These are phyloP conservation scores for Butastur rufipennis DNA, from an alignment of 2,113 vertebrate genomes.

Conservation along the genomic window DNA sequence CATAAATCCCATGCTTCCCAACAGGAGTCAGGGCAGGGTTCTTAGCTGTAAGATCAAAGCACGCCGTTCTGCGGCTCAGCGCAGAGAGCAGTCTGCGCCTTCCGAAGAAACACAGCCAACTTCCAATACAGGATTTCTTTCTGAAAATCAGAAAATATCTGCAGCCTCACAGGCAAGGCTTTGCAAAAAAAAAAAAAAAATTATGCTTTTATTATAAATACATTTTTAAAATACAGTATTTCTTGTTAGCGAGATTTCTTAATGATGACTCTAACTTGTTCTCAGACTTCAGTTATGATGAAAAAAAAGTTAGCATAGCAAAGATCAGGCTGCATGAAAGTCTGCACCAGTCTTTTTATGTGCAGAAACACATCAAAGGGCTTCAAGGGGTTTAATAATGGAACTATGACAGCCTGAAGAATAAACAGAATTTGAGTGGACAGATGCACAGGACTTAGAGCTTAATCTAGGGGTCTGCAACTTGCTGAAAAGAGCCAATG, in stretches of 20 bases:
- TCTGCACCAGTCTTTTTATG: background rate
- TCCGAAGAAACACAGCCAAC: background rate
- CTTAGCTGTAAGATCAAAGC: background rate
- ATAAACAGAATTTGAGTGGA: slow-evolving; percentile 54
- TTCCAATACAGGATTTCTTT: background rate
- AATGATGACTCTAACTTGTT: background rate
- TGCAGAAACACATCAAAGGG: slow-evolving; percentile 21
- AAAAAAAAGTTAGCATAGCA: slow-evolving; percentile 5
- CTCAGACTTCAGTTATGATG: background rate
- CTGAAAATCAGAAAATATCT: background rate
- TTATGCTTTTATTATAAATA: background rate
- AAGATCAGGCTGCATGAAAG: slow-evolving; percentile 39
- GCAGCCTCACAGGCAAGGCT: background rate
- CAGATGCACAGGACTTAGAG: slow-evolving; percentile 57
- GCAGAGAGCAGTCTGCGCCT: background rate
- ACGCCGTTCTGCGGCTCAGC: fast-evolving
- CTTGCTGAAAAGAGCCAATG: slow-evolving; percentile 63
- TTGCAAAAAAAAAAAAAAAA: background rate
- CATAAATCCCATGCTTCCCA: background rate
- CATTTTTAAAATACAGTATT: background rate
- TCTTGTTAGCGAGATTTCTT: background rate
- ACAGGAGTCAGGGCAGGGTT: background rate
- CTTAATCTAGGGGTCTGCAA: slow-evolving; percentile 47
- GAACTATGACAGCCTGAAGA: slow-evolving; percentile 28
- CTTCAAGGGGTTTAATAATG: slow-evolving; percentile 58